A percentile compares a stretch with the other conserved stretches of the same genome.
phyloP scores from a whole-genome alignment of 2,797 vertebrate species.

The Coendou prehensilis region DNA sequence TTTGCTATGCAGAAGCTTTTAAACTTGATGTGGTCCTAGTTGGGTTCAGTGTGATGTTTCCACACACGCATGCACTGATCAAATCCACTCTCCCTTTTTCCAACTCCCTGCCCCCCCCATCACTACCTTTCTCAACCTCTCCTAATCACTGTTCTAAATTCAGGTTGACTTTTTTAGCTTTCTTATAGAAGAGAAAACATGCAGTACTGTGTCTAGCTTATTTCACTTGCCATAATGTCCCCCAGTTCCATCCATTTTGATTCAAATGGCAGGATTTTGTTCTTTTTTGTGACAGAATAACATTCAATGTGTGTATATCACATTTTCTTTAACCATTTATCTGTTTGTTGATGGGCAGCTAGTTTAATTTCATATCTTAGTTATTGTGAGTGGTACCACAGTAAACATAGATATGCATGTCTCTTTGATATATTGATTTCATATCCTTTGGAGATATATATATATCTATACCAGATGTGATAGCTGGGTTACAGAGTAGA shows the following conservation, averaged over 20 bases:
- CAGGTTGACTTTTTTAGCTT: not conserved
- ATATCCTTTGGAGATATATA: not conserved
- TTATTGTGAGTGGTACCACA: not conserved
- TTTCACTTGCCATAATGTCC: not conserved
- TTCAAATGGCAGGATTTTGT: not conserved
- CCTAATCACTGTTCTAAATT: too few species aligned
- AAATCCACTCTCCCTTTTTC: not conserved
- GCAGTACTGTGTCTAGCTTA: too few species aligned
- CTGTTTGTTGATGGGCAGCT: not conserved
- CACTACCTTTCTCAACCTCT: not conserved
- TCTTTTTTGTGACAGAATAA: not conserved
- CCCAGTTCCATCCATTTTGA: not conserved
- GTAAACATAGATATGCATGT: too few species aligned
- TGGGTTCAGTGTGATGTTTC: not conserved
- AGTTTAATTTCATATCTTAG: not conserved
- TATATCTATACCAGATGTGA: not conserved
- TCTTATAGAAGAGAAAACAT: not conserved
- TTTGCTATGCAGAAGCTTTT: not conserved
- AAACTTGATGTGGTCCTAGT: not conserved
- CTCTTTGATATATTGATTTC: not conserved
- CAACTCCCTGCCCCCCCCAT: fast-evolving
- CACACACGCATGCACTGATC: not conserved
- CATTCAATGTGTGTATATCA: not conserved
- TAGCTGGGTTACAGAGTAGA: not conserved
- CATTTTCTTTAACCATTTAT: not conserved